Evolutionary conservation across 2,113 vertebrate genomes (phyloP).

Genomic region (Halcyon malimbica): DNA sequence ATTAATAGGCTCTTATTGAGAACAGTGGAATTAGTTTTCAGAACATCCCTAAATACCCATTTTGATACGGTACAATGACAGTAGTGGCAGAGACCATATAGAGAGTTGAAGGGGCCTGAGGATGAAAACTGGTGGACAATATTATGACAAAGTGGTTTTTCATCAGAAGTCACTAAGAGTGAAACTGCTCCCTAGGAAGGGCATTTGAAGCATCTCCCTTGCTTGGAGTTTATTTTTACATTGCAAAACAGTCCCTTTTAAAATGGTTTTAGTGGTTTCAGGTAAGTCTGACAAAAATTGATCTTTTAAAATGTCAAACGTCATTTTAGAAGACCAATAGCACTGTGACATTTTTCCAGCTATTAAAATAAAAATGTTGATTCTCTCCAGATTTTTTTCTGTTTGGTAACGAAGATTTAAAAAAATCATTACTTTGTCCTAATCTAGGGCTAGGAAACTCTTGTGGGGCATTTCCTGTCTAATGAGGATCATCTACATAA

Average conservation of each 20-base stretch:
- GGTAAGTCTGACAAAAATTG: conserved; percentile 2
- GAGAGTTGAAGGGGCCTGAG: conserved; percentile 31
- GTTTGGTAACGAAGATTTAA: not conserved
- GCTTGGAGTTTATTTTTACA: not conserved
- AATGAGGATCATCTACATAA: not conserved
- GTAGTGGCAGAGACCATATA: conserved; percentile 11
- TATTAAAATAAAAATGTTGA: conserved; percentile 10
- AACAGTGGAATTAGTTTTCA: conserved; percentile 20
- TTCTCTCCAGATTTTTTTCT: not conserved
- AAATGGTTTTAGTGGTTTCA: not conserved
- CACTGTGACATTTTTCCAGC: conserved; percentile 17
- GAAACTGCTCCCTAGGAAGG: not conserved
- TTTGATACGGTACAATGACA: not conserved
- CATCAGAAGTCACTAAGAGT: not conserved
- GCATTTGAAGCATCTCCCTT: not conserved
- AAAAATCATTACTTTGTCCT: not conserved
- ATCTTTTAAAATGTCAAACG: conserved; percentile 45
- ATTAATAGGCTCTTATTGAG: not conserved
- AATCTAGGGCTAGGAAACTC: not conserved
- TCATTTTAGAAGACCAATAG: not conserved
- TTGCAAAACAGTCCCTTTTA: not conserved
- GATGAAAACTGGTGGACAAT: conserved; percentile 34
- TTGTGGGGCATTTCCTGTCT: not conserved
- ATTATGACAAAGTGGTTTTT: conserved; percentile 40
- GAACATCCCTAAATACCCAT: conserved; percentile 39